These are phyloP conservation scores for Columba janthina DNA, from an alignment of 2,113 vertebrate genomes.

Conservation along the genomic window DNA sequence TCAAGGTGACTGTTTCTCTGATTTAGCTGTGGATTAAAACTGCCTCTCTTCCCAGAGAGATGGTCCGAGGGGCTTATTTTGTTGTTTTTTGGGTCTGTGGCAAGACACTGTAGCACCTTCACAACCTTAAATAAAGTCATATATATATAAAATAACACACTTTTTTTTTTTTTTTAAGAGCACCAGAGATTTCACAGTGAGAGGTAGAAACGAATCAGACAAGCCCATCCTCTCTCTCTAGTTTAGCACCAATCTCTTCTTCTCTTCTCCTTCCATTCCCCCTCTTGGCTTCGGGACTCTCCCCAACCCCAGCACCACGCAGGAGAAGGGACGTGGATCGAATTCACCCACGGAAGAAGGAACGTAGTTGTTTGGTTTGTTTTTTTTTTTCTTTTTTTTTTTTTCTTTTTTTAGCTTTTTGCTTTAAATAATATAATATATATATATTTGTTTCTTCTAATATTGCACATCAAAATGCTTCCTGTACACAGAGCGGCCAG, in stretches of 20 bases:
- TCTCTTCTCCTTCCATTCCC: slow-evolving; percentile 33
- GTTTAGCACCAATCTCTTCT: slow-evolving; percentile 64
- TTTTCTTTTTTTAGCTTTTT: slow-evolving; percentile 44
- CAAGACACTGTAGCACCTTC: slow-evolving; percentile 80
- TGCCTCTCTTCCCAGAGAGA: slow-evolving; percentile 33
- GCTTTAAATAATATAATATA: slow-evolving; percentile 83
- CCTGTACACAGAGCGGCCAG: slow-evolving; percentile 73
- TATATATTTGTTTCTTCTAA: slow-evolving; percentile 84
- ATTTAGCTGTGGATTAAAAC: background rate
- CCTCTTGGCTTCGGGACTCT: background rate
- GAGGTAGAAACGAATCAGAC: slow-evolving; percentile 80
- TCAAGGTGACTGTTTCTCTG: slow-evolving; percentile 38
- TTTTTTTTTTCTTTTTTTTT: slow-evolving; percentile 5
- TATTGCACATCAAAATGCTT: slow-evolving; percentile 94
- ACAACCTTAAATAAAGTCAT: slow-evolving; percentile 83
- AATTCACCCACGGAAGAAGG: slow-evolving; percentile 46
- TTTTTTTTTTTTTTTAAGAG: slow-evolving; percentile 58
- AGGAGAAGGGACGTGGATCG: background rate
- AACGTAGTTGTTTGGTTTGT: slow-evolving; percentile 14
- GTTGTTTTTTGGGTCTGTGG: slow-evolving; percentile 45
- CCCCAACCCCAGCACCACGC: background rate
- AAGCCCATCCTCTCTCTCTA: slow-evolving; percentile 43
- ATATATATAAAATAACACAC: slow-evolving; percentile 73
- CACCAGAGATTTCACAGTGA: slow-evolving; percentile 85
- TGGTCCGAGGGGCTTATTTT: background rate